These are phyloP conservation scores for Zoanthus gigantus DNA, from an alignment of 92 coral and sea anemone species.

Conservation along the genomic window DNA sequence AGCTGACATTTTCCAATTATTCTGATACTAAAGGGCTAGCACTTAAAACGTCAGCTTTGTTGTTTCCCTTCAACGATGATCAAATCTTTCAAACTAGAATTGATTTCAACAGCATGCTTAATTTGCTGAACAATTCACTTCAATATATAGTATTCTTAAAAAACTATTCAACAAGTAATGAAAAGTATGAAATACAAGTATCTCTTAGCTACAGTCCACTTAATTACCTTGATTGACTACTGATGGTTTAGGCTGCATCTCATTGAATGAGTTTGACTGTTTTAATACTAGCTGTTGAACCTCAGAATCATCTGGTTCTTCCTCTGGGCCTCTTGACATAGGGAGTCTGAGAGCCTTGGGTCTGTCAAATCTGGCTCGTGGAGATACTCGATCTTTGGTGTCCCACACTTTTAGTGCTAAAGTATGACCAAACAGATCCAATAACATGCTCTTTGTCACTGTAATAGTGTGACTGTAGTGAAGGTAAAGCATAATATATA, in stretches of 20 bases:
- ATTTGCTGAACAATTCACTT: too few relatives aligned
- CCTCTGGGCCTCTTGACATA: conserved; percentile 75
- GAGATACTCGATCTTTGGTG: conserved; percentile 95
- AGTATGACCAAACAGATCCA: conserved; percentile 81
- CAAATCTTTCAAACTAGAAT: too few relatives aligned
- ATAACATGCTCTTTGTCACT: conserved; percentile 79
- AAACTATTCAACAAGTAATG: too few relatives aligned
- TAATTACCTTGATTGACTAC: conserved; percentile 27
- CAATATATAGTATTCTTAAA: too few relatives aligned
- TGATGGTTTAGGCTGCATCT: conserved; percentile 82
- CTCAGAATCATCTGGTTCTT: conserved; percentile 63
- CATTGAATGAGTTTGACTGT: conserved; percentile 74
- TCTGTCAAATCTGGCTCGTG: conserved; percentile 97
- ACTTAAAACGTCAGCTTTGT: too few relatives aligned
- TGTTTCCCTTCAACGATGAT: too few relatives aligned
- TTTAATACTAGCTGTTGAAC: conserved; percentile 81
- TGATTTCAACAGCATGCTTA: too few relatives aligned
- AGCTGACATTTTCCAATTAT: too few relatives aligned
- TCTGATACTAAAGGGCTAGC: too few relatives aligned
- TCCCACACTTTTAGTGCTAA: conserved; percentile 93
- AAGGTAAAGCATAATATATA: neutral
- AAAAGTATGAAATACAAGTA: too few relatives aligned
- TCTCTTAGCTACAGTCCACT: too few relatives aligned
- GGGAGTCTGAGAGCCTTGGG: conserved; percentile 96
- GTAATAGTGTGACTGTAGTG: conserved; percentile 72